Percentiles rank a stretch among this genome's conserved stretches.
Conservation (phyloP, 1,140 invertebrate genomes). For the Listronotus oregonensis region DNA sequence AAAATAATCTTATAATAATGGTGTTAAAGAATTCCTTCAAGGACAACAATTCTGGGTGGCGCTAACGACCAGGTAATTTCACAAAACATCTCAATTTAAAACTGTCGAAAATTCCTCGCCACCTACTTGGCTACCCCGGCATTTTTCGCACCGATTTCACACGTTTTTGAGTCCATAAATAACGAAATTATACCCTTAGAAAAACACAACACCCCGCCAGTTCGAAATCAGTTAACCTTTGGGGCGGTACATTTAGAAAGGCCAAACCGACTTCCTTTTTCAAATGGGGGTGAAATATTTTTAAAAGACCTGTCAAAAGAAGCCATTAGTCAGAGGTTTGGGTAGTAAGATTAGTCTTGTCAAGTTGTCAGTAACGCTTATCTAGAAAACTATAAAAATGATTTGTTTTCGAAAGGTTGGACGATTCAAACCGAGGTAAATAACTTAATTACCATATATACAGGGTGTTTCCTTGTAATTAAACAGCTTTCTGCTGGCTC, state of each 20-base stretch:
- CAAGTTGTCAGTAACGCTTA: constrained; percentile 21
- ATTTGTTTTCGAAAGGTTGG: constrained; percentile 24
- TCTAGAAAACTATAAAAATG: constrained; percentile 31
- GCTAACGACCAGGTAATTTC: constrained; percentile 17
- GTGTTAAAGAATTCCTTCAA: not conserved
- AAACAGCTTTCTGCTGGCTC: too few relatives aligned
- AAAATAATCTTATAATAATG: too few relatives aligned
- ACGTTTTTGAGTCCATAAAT: constrained; percentile 22
- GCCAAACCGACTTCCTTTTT: constrained; percentile 20
- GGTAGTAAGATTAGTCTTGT: constrained; percentile 22
- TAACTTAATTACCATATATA: too few relatives aligned
- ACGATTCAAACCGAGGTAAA: not conserved
- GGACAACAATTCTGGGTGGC: constrained; percentile 14
- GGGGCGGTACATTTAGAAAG: constrained; percentile 20
- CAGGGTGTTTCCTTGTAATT: too few relatives aligned
- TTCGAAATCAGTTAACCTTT: constrained; percentile 12
- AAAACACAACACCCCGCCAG: constrained; percentile 5
- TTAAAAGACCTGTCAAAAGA: constrained; percentile 30
- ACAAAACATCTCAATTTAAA: constrained; percentile 26
- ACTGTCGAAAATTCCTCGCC: constrained; percentile 6
- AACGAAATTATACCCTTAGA: constrained; percentile 15
- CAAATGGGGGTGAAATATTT: constrained; percentile 31
- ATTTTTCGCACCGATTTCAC: constrained; percentile 23
- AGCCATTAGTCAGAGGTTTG: constrained; percentile 20
- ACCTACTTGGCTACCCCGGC: constrained; percentile 13